A percentile compares a stretch with the other conserved stretches of the same genome.
Evolutionary conservation across 2,797 vertebrate species (phyloP).

Genomic region (Craterocephalus amniculus): DNA sequence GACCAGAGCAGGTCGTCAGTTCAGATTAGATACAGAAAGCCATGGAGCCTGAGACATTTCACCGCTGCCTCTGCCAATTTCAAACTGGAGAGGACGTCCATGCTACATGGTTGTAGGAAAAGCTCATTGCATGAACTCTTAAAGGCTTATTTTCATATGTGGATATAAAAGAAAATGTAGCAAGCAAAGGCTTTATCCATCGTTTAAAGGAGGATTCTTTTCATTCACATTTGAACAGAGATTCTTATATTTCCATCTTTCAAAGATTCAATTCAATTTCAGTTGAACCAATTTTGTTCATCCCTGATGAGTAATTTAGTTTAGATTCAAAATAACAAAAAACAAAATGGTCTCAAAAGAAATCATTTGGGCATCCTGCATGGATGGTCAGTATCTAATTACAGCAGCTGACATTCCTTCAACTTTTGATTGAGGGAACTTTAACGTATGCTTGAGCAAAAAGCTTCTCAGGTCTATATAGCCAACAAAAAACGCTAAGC

Average conservation of each 20-base stretch:
- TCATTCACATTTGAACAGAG: background rate
- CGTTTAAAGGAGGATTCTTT: too few relatives aligned
- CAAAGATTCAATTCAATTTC: background rate
- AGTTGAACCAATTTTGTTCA: background rate
- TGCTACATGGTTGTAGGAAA: background rate
- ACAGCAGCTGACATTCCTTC: background rate
- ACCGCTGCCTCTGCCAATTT: slow-evolving; percentile 31
- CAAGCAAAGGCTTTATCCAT: too few relatives aligned
- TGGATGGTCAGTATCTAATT: background rate
- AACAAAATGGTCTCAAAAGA: background rate
- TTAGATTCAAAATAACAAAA: background rate
- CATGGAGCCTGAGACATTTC: slow-evolving; percentile 23
- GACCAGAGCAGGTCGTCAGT: slow-evolving; percentile 29
- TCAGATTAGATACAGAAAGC: slow-evolving; percentile 53
- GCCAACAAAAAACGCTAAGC: background rate
- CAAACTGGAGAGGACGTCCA: slow-evolving; percentile 15
- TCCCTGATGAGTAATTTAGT: background rate
- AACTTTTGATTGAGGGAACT: background rate
- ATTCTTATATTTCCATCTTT: background rate
- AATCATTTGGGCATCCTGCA: background rate
- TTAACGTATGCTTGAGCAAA: background rate
- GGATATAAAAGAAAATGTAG: background rate
- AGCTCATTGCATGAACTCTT: background rate
- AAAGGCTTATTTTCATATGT: background rate
- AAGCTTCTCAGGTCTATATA: background rate